Percentiles rank a stretch among this genome's conserved stretches.
These are phyloP conservation scores for Raja brachyura DNA, from an alignment of 2,113 vertebrate species.

Conservation along the genomic window DNA sequence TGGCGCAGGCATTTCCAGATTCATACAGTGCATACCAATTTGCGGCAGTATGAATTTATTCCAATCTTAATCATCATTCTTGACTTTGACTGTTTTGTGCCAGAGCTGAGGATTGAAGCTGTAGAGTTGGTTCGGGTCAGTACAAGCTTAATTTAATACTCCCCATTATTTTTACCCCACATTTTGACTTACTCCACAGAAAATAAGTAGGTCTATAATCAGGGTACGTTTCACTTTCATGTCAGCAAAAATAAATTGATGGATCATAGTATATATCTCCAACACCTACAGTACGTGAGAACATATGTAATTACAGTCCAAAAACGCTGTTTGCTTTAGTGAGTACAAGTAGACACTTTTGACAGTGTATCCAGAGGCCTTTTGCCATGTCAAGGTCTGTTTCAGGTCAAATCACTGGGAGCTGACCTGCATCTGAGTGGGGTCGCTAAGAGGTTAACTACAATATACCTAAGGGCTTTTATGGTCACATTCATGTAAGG, in stretches of 20 bases:
- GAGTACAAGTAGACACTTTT: conserved; percentile 46
- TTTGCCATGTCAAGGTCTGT: conserved; percentile 52
- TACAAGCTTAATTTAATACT: neutral
- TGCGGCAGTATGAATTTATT: neutral
- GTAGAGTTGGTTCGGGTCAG: neutral
- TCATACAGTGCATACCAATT: neutral
- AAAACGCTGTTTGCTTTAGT: conserved; percentile 20
- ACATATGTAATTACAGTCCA: conserved; percentile 36
- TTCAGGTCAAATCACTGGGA: conserved; percentile 51
- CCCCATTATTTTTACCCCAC: neutral
- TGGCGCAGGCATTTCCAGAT: neutral
- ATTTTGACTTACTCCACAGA: neutral
- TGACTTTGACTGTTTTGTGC: neutral
- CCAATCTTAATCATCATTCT: neutral
- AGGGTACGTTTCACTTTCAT: neutral
- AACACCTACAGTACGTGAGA: neutral
- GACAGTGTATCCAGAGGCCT: conserved; percentile 13
- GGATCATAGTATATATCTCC: conserved; percentile 10
- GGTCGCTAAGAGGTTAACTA: conserved; percentile 66
- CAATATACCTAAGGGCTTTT: conserved; percentile 52
- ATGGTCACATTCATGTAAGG: conserved; percentile 47
- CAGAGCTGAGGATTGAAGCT: neutral
- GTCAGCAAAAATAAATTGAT: neutral
- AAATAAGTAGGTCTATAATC: neutral
- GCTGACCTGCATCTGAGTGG: conserved; percentile 50